phyloP scores from a whole-genome alignment of 1,140 invertebrate genomes.

The Euschistus heros region DNA sequence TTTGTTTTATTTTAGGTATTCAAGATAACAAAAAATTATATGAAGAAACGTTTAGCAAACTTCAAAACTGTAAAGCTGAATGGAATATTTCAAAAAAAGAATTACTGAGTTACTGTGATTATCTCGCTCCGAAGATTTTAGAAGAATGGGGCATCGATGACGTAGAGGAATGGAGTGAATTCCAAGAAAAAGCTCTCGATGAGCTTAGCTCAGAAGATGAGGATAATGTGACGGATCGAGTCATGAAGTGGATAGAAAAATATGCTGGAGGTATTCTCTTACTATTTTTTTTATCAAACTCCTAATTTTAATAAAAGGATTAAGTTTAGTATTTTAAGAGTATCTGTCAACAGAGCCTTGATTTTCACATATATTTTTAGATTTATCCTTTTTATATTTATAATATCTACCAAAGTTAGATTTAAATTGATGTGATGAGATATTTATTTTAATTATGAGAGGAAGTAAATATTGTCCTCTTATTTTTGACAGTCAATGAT shows the following conservation, averaged over 20 bases:
- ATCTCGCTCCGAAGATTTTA: slow-evolving; percentile 4
- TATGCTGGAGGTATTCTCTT: neutral
- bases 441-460: too few species aligned
- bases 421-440: too few species aligned
- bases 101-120: slow-evolving; percentile 10
- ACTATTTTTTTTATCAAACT: too few species aligned
- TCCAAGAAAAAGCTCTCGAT: neutral
- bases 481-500: too few species aligned
- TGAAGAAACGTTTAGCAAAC: neutral
- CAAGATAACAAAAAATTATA: neutral
- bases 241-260: neutral
- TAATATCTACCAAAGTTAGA: too few species aligned
- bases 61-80: neutral
- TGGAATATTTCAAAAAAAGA: slow-evolving; percentile 14
- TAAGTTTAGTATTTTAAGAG: too few species aligned
- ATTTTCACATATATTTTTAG: too few species aligned
- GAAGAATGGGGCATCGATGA: neutral
- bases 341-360: too few species aligned
- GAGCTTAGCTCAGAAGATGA: neutral
- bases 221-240: neutral
- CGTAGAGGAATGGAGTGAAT: neutral
- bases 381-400: too few species aligned
- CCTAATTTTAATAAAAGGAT: too few species aligned
- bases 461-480: too few species aligned
- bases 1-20: neutral